A percentile compares a stretch with the other conserved stretches of the same genome.
Conservation (phyloP, 2,113 vertebrate species). For the Argyrosomus japonicus region DNA sequence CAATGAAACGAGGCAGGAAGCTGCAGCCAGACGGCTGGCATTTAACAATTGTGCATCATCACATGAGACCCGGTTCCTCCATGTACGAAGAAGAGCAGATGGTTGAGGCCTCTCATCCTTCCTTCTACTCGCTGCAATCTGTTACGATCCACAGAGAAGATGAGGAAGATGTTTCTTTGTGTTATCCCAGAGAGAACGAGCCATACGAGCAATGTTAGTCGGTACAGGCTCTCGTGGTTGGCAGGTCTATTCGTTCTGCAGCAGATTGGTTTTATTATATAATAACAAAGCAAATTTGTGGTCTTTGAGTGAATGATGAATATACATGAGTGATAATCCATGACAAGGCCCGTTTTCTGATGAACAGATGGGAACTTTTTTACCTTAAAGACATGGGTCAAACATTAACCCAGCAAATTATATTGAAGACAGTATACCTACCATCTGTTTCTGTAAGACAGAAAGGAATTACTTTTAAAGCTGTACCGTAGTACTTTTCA, state of each 20-base stretch:
- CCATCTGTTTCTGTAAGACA: neutral
- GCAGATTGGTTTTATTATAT: no score
- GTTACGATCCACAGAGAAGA: slow-evolving; percentile 19
- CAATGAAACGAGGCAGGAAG: neutral
- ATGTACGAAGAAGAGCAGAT: slow-evolving; percentile 34
- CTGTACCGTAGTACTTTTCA: neutral
- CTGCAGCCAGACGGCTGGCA: neutral
- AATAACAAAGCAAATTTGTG: slow-evolving; percentile 24
- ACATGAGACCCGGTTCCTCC: slow-evolving; percentile 18
- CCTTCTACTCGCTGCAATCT: slow-evolving; percentile 27
- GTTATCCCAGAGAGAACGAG: neutral
- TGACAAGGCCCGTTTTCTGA: neutral
- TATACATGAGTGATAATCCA: neutral
- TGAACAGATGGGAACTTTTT: slow-evolving; percentile 19
- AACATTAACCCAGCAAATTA: neutral
- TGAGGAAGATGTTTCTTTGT: slow-evolving; percentile 11
- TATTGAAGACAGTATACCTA: neutral
- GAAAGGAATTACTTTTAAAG: neutral
- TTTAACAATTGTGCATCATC: slow-evolving; percentile 7
- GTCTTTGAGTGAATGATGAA: slow-evolving; percentile 34
- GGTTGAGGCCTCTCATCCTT: slow-evolving; percentile 14
- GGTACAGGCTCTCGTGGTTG: neutral
- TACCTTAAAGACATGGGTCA: neutral
- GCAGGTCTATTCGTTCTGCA: no score
- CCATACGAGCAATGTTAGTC: neutral